These are phyloP conservation scores for Cataglyphis livida DNA, from an alignment of 2,888 invertebrate species.

Conservation along the genomic window DNA sequence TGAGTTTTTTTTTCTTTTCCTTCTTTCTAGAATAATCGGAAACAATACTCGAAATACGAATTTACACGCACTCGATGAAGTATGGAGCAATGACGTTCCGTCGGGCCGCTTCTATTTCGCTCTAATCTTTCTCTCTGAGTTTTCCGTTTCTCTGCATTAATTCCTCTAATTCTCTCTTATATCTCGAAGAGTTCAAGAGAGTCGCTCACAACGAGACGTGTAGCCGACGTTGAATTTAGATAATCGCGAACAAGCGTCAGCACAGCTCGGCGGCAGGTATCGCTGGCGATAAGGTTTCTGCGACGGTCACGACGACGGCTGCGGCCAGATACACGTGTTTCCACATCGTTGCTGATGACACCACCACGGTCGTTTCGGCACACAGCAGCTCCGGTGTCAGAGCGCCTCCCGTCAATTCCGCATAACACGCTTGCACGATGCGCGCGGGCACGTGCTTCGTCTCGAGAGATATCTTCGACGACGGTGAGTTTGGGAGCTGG, in stretches of 20 bases:
- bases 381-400: background rate
- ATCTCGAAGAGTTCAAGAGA: background rate
- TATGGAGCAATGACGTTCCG: background rate
- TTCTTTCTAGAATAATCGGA: background rate
- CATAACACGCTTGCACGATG: conserved; percentile 65
- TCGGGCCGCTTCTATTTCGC: conserved; percentile 4
- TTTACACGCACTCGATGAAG: background rate
- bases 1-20: no score
- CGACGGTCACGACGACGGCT: conserved; percentile 59
- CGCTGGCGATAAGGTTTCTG: conserved; percentile 55
- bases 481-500: background rate
- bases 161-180: no score
- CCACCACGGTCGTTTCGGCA: conserved; percentile 1
- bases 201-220: conserved; percentile 41
- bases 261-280: conserved; percentile 72
- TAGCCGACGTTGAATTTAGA: conserved; percentile 40
- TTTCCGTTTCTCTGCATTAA: background rate
- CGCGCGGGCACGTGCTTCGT: conserved; percentile 69
- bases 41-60: background rate
- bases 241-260: conserved; percentile 79
- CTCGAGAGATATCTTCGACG: background rate
- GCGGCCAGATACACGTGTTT: conserved; percentile 76
- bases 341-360: conserved; percentile 78
- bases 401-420: conserved; percentile 62
- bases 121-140: background rate